Percentiles rank a stretch among this genome's conserved stretches.
Conservation (phyloP, 2,797 vertebrate species). For the Oreochromis grahami region DNA sequence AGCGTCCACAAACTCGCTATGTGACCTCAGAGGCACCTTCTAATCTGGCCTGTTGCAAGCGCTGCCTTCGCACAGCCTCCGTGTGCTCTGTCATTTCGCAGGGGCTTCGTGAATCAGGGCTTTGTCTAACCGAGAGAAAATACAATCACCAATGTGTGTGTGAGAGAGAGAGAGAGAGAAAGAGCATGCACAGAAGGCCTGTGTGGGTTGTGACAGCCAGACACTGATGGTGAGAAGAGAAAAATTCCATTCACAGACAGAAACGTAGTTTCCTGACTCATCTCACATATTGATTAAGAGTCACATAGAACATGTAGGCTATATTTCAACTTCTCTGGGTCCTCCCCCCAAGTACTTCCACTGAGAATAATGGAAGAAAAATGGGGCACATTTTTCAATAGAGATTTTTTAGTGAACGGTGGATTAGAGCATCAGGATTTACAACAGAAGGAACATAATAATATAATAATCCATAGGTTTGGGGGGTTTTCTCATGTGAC, state of each 20-base stretch:
- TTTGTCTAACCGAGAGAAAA: slow-evolving; percentile 39
- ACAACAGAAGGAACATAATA: neutral
- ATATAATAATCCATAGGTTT: neutral
- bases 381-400: neutral
- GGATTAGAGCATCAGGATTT: neutral
- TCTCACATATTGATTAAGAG: neutral
- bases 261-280: neutral
- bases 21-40: slow-evolving; percentile 20
- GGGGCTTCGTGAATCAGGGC: slow-evolving; percentile 10
- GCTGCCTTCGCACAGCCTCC: slow-evolving; percentile 5
- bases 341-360: neutral
- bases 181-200: neutral
- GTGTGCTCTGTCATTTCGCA: neutral
- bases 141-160: neutral
- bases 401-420: neutral
- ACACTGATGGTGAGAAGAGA: neutral
- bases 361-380: neutral
- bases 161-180: accelerated
- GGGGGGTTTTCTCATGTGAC: neutral
- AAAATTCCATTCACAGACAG: neutral
- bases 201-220: neutral
- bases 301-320: neutral
- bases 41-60: slow-evolving; percentile 13
- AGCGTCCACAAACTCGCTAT: neutral
- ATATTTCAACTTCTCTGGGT: neutral